phyloP scores from a whole-genome alignment of 2,113 vertebrate genomes.

The Mellivora capensis region DNA sequence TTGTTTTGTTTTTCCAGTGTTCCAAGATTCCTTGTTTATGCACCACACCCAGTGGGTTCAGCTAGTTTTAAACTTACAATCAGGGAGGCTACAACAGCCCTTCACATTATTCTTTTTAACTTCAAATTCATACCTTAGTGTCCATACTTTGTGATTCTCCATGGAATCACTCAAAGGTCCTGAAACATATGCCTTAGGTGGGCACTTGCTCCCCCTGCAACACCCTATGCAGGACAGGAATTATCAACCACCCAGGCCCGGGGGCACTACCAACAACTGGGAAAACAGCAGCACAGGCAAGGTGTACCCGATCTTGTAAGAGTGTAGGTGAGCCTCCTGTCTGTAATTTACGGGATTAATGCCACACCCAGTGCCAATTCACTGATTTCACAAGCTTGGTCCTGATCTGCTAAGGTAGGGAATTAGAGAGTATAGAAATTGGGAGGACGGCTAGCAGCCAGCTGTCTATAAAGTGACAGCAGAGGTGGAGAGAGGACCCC shows the following conservation, averaged over 20 bases:
- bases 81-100: neutral
- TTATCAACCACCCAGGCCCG: neutral
- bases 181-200: neutral
- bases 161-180: neutral
- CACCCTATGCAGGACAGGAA: neutral
- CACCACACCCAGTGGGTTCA: no score
- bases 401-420: neutral
- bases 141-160: neutral
- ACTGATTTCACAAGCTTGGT: neutral
- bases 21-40: no score
- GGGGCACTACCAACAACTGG: neutral
- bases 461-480: neutral
- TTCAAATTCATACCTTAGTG: neutral
- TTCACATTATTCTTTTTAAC: neutral
- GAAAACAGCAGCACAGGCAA: neutral
- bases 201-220: neutral
- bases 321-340: neutral
- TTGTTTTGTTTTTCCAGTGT: no score
- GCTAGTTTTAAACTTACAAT: neutral
- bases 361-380: neutral
- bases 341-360: no score
- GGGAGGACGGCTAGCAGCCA: neutral
- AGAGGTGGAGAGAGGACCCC: neutral
- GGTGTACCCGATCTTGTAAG: accelerated
- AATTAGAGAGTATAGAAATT: neutral